Conservation (phyloP, 2,797 vertebrate genomes). For the Eulemur rubriventer region DNA sequence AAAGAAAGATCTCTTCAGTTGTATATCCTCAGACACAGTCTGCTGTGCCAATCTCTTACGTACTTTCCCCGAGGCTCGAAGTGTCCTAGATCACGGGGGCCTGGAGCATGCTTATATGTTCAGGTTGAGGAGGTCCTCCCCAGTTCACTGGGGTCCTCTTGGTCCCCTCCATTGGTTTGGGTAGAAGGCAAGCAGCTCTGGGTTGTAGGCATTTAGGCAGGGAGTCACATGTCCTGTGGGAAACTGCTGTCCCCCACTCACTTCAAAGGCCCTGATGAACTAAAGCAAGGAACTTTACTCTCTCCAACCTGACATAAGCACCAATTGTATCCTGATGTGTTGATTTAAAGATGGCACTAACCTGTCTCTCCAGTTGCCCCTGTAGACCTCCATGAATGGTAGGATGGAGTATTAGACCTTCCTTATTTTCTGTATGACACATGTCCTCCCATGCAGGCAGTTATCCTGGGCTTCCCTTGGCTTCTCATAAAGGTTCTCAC, state of each 20-base stretch:
- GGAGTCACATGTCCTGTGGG: not conserved
- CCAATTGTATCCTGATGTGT: not conserved
- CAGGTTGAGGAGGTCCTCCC: not conserved
- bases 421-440: not conserved
- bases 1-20: not conserved
- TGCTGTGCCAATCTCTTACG: not conserved
- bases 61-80: not conserved
- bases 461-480: not conserved
- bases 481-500: not conserved
- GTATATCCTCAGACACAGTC: not conserved
- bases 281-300: not conserved
- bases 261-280: not conserved
- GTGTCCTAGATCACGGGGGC: not conserved
- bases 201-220: not conserved
- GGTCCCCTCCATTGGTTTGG: not conserved
- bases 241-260: not conserved
- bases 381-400: not conserved
- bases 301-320: not conserved
- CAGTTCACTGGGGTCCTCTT: not conserved
- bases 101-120: not conserved
- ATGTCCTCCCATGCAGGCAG: not conserved
- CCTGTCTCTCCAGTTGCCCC: not conserved
- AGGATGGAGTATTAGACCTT: not conserved
- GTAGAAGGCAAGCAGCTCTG: not conserved
- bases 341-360: not conserved